These are phyloP conservation scores for Drosophila lini DNA, from an alignment of 1,140 invertebrate species.

Conservation along the genomic window DNA sequence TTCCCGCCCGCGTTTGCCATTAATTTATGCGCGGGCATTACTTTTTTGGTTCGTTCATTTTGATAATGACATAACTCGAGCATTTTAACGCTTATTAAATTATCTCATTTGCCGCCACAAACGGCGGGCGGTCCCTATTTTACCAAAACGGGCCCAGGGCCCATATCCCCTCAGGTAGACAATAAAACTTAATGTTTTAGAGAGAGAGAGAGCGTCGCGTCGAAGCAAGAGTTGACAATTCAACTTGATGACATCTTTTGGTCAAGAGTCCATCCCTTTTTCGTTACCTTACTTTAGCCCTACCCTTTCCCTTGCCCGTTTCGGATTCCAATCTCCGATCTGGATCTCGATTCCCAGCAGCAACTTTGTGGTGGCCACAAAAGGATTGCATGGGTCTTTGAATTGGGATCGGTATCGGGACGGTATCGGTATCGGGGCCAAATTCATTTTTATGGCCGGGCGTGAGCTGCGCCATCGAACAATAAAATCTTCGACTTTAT, in stretches of 20 bases:
- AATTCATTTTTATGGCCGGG: slow-evolving; percentile 43
- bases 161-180: slow-evolving; percentile 61
- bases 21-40: slow-evolving; percentile 64
- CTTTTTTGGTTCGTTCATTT: slow-evolving; percentile 76
- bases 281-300: background rate
- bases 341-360: slow-evolving; percentile 22
- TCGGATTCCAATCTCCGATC: slow-evolving; percentile 2
- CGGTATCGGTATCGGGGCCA: slow-evolving; percentile 16
- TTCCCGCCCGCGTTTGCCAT: slow-evolving; percentile 15
- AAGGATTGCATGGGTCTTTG: slow-evolving; percentile 33
- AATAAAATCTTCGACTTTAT: slow-evolving; percentile 78
- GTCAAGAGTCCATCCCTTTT: slow-evolving; percentile 7
- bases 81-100: slow-evolving; percentile 85
- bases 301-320: background rate
- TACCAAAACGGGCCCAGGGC: slow-evolving; percentile 4
- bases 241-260: slow-evolving; percentile 79
- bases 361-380: slow-evolving; percentile 49
- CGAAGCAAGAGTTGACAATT: slow-evolving; percentile 58
- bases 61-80: slow-evolving; percentile 84
- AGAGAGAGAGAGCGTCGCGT: background rate
- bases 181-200: slow-evolving; percentile 73
- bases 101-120: slow-evolving; percentile 82
- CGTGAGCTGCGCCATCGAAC: slow-evolving; percentile 37
- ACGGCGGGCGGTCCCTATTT: slow-evolving; percentile 67
- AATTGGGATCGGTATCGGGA: background rate